Evolutionary conservation across 1,140 invertebrate genomes (phyloP), one percentile per base, ranked within the genome.

Genomic region (Tetranychus cinnabarinus): DNA sequence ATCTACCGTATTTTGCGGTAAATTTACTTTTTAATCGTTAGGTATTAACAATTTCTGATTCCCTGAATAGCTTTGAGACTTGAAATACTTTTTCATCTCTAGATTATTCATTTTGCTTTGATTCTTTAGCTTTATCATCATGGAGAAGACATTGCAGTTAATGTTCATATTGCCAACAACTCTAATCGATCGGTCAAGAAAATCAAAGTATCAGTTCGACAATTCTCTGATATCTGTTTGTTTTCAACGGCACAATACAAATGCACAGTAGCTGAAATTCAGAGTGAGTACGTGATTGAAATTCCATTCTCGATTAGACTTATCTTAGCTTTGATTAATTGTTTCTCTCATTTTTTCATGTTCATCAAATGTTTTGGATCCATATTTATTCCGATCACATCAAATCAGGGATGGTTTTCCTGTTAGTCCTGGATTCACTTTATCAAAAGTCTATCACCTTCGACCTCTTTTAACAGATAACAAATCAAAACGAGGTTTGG

Each of bases 241-340:
- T 99, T 97, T 76, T 97, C 92, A 50, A 97, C 93, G 62, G 92
- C 93, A 62, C 91, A 96, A 75, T 98, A 98, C 75, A 97, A 97
- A 74, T 97, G 92, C 72, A 89, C 88, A 62, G 95, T 98, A 54
- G 93, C 93, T 35, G 91, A 97, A 75, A 80, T 86, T 15, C 93
- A 98, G 74, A 95, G 86, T 77, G 91, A 95, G 88, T 93, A 78
- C 88, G 88, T 85, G 39, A 42, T 42, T 42, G 39, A 42, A 5
- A 42, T 6, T 42, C 23, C 23, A 23, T 23, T 23, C 23, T 10
- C 39, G 10, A 6, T 5, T 36, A 23, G 56, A 56, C 42, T 52
- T 15, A 4, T 48, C 33, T 56, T 31, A 42, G 10, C 10, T 5
- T 42, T 42, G 10, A 6, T 42, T 42, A 10, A 12, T 56, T 23